phyloP scores from a whole-genome alignment of 2,797 vertebrate species.

The Tinamus major region DNA sequence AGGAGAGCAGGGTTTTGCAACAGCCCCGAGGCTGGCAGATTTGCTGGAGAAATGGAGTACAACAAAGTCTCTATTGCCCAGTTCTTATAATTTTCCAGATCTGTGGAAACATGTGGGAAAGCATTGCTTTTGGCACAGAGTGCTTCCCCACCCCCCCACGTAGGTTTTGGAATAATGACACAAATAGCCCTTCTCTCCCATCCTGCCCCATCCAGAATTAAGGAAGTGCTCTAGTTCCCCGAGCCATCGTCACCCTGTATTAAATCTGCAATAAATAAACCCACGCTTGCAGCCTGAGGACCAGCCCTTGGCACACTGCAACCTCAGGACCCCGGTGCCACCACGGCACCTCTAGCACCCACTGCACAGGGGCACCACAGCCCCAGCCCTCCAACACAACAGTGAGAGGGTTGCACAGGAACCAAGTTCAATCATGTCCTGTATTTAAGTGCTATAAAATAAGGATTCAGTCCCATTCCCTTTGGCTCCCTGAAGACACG shows the following conservation, averaged over 20 bases:
- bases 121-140: neutral
- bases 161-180: neutral
- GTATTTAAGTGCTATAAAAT: conserved; percentile 23
- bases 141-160: neutral
- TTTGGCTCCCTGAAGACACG: neutral
- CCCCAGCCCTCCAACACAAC: neutral
- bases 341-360: fast-evolving
- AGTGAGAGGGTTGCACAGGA: conserved; percentile 19
- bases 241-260: neutral
- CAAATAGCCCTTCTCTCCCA: neutral
- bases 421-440: neutral
- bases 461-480: neutral
- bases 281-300: fast-evolving
- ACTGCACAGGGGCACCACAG: neutral
- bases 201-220: neutral
- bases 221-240: fast-evolving
- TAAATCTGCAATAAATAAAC: neutral
- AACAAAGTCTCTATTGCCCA: neutral
- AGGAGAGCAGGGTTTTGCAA: neutral
- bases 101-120: neutral
- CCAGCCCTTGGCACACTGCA: neutral
- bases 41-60: neutral
- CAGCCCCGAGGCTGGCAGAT: neutral
- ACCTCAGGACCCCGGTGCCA: neutral
- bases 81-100: no score